A percentile compares a stretch with the other conserved stretches of the same genome.
Conservation (phyloP, 2,113 vertebrate genomes). For the Hydrolagus affinis region DNA sequence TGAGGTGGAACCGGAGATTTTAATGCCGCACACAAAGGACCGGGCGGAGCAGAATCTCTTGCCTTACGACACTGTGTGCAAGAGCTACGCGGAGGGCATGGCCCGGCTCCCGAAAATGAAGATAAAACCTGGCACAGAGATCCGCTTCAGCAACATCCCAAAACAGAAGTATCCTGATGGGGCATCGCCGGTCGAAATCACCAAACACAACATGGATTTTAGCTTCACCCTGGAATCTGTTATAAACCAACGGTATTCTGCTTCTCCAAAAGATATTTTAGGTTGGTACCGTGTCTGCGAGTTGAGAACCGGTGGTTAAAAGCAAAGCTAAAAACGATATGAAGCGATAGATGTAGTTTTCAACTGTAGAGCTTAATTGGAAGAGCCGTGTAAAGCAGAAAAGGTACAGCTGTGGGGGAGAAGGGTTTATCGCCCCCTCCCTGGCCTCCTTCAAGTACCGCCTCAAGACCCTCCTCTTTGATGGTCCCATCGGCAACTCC, state of each 20-base stretch:
- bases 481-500: too few relatives aligned
- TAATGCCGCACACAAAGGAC: constrained; percentile 66
- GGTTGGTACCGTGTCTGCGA: constrained; percentile 52
- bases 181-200: constrained; percentile 80
- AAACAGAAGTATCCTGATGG: constrained; percentile 72
- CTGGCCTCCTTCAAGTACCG: too few relatives aligned
- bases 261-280: constrained; percentile 67
- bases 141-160: constrained; percentile 80
- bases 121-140: constrained; percentile 69
- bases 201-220: constrained; percentile 80
- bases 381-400: too few relatives aligned
- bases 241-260: constrained; percentile 57
- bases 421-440: too few relatives aligned
- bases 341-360: background rate
- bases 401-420: too few relatives aligned
- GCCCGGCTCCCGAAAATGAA: constrained; percentile 80
- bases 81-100: constrained; percentile 82
- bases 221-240: constrained; percentile 75
- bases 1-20: constrained; percentile 71
- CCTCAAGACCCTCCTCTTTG: too few relatives aligned
- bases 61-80: constrained; percentile 65
- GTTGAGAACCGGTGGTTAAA: background rate
- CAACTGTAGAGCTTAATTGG: too few relatives aligned
- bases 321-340: constrained; percentile 6
- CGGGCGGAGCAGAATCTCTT: constrained; percentile 63